Evolutionary conservation across 2,888 invertebrate species (phyloP), one percentile per base, ranked within the genome.

Genomic region (Agrotis clavis): DNA sequence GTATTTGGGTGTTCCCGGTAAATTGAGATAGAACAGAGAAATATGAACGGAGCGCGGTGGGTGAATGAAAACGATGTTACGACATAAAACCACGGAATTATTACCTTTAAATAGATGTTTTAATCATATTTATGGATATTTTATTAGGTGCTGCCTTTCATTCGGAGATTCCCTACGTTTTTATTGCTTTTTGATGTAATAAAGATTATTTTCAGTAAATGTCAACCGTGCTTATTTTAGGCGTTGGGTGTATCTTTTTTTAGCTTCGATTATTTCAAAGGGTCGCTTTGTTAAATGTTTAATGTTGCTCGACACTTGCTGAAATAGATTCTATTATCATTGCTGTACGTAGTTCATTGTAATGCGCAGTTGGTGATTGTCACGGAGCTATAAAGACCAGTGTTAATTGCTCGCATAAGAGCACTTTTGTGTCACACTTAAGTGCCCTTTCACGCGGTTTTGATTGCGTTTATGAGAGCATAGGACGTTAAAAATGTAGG

Each of bases 41-140:
- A 67, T 57, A 57, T 21, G 16, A 47, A 16, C 4, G 54, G 4
- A 45, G 30, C 41, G 25, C 62, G 59, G n/a, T 25, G n/a, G 54
- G 45, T 77, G 62, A 70, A 65, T 67, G 62, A 53, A 72, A 71
- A 84, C 61, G 62, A 70, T 21, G 62, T 67, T 47, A 57, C 51
- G 9, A 41, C 41, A 70, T 41, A 41, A 51, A 47, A 19, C 25
- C 51, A 18, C 25, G n/a, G 53, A 25, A n/a, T 63, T 57, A 59
- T 56, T 63, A 45, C 65, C 45, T 64, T 64, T 47, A 70, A 72
- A 70, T 68, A 62, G 71, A 62, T 51, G 19, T 60, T 75, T 74
- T 62, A 74, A 83, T 72, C 67, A 84, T 78, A 67, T 78, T 82
- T 72, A 84, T 70, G 67, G 14, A 57, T 60, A 56, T 67, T 69